Evolutionary conservation across 2,888 invertebrate species (phyloP).

Genomic region (Hyposoter dolosus): DNA sequence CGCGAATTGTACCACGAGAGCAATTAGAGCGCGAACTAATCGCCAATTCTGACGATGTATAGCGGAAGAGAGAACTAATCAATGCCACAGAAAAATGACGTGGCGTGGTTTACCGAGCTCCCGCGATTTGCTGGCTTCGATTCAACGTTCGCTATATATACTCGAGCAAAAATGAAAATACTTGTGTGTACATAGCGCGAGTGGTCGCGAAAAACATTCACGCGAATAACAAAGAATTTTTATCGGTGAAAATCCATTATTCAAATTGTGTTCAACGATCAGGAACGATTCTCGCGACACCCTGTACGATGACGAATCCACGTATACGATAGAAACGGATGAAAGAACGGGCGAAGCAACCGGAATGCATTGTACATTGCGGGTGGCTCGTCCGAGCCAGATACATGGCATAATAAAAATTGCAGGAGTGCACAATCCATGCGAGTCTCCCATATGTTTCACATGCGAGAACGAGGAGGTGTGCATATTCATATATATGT

Average conservation of each 20-base stretch:
- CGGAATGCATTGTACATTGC: constrained; percentile 39
- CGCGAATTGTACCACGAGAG: constrained; percentile 58
- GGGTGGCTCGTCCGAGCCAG: constrained; percentile 45
- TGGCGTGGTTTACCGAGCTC: constrained; percentile 28
- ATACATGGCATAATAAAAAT: constrained; percentile 63
- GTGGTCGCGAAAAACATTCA: background rate
- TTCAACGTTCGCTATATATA: constrained; percentile 37
- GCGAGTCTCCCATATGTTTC: constrained; percentile 40
- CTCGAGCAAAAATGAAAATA: constrained; percentile 7
- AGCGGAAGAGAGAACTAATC: constrained; percentile 53
- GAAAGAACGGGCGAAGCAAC: constrained; percentile 14
- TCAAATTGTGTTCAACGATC: background rate
- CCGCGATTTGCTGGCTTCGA: constrained; percentile 49
- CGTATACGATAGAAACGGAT: constrained; percentile 10
- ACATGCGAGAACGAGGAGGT: constrained; percentile 17
- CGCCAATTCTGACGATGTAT: constrained; percentile 63
- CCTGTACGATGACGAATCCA: background rate
- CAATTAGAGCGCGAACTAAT: constrained; percentile 66
- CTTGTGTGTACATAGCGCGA: background rate
- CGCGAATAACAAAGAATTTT: background rate
- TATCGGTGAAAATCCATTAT: background rate
- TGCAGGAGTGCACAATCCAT: constrained; percentile 49
- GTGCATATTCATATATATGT: constrained; percentile 4
- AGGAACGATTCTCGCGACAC: background rate
- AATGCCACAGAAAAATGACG: constrained; percentile 63